A percentile compares a stretch with the other conserved stretches of the same genome.
These are phyloP conservation scores for Blastobasis lacticolella DNA, from an alignment of 2,888 invertebrate species.

Conservation along the genomic window DNA sequence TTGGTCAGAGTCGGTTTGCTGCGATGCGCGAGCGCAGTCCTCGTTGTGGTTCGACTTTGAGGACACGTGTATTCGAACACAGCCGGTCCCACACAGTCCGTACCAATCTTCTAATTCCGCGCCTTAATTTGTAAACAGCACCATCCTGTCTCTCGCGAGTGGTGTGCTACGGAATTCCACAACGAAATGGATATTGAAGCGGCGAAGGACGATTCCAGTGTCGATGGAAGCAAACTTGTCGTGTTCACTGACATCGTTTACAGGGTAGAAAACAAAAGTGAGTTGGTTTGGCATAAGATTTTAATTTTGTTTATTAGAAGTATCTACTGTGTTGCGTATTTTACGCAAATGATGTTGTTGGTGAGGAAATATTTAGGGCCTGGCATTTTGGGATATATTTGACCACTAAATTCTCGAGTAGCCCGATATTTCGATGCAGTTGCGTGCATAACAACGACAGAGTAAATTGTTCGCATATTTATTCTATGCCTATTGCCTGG, in stretches of 20 bases:
- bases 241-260: slow-evolving; percentile 33
- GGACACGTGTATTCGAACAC: background rate
- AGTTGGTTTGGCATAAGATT: too few relatives aligned
- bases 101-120: slow-evolving; percentile 43
- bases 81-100: slow-evolving; percentile 15
- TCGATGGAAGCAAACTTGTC: slow-evolving; percentile 45
- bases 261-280: too few relatives aligned
- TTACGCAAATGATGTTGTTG: too few relatives aligned
- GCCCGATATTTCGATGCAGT: too few relatives aligned
- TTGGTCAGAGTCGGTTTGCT: background rate
- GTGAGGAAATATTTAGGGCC: too few relatives aligned
- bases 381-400: too few relatives aligned
- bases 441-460: too few relatives aligned
- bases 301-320: too few relatives aligned
- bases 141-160: slow-evolving; percentile 21
- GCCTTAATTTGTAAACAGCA: slow-evolving; percentile 24
- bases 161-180: background rate
- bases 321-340: too few relatives aligned
- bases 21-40: background rate
- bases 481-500: too few relatives aligned
- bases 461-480: too few relatives aligned
- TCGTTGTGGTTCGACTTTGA: background rate
- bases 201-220: slow-evolving; percentile 43
- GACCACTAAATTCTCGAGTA: too few relatives aligned
- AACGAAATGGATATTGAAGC: slow-evolving; percentile 48